These are phyloP conservation scores for Scalopus aquaticus DNA, from an alignment of 2,113 vertebrate species.

Conservation along the genomic window DNA sequence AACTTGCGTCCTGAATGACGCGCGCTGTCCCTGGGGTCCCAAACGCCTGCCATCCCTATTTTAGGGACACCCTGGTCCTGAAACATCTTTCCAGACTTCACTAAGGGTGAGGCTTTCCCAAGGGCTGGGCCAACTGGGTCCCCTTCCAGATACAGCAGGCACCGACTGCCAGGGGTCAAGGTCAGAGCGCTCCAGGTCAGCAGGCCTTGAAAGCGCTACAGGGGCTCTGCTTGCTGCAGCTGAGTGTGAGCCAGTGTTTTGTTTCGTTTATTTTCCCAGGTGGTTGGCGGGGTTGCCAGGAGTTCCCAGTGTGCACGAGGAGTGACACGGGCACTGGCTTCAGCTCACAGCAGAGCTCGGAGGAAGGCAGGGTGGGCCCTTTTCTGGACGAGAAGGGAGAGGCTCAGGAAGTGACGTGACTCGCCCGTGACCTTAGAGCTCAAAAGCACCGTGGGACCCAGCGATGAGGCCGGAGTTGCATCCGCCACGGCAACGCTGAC, in stretches of 20 bases:
- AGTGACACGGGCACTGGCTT: not conserved
- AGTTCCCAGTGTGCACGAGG: not conserved
- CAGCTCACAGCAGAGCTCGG: rapidly evolving
- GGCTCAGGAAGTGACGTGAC: not conserved
- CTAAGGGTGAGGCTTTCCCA: not conserved
- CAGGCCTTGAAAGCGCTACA: not conserved
- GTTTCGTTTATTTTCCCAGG: not conserved
- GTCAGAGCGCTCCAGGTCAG: not conserved
- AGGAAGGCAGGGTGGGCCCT: not conserved
- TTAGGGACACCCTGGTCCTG: not conserved
- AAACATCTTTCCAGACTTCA: not conserved
- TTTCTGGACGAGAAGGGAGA: not conserved
- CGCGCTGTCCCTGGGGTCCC: not conserved
- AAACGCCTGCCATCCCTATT: rapidly evolving
- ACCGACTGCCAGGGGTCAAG: not conserved
- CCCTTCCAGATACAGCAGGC: not conserved
- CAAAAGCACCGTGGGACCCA: not conserved
- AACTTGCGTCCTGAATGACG: not conserved
- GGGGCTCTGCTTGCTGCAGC: not conserved
- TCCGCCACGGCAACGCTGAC: not conserved
- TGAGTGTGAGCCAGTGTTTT: not conserved
- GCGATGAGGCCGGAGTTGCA: not conserved
- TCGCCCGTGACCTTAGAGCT: not conserved
- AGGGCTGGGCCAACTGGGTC: not conserved
- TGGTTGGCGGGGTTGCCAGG: not conserved